Conservation (phyloP, 2,113 vertebrate species). For the Pimephales promelas region DNA sequence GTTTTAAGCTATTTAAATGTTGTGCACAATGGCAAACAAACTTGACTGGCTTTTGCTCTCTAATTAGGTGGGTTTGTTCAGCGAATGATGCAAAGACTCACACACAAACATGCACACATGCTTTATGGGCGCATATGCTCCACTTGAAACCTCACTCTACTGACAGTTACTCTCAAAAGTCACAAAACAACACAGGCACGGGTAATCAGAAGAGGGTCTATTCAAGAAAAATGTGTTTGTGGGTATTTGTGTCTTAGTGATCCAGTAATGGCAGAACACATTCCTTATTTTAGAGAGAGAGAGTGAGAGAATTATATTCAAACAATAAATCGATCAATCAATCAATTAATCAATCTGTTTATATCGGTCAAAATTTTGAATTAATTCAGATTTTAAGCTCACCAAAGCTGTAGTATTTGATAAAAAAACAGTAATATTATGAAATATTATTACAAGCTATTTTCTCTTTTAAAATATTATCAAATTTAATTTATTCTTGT, state of each 20-base stretch:
- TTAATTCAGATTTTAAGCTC: not conserved
- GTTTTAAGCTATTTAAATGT: slow-evolving; percentile 63
- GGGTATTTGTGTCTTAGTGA: slow-evolving; percentile 1
- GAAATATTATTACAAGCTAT: not conserved
- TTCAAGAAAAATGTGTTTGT: not conserved
- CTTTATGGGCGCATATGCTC: not conserved
- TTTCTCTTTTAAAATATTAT: not conserved
- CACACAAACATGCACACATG: not conserved
- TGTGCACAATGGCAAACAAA: slow-evolving; percentile 37
- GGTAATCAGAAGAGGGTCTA: slow-evolving; percentile 16
- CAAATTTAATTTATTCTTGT: not conserved
- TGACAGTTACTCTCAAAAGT: slow-evolving; percentile 55
- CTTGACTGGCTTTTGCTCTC: slow-evolving; percentile 27
- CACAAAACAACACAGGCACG: slow-evolving; percentile 40
- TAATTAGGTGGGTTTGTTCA: slow-evolving; percentile 3
- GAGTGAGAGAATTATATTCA: no score
- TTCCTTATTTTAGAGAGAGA: not conserved
- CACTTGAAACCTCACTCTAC: slow-evolving; percentile 39
- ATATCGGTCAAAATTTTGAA: no score
- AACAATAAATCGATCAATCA: no score
- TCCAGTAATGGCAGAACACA: not conserved
- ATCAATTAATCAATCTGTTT: no score
- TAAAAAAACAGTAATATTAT: not conserved
- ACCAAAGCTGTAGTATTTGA: not conserved
- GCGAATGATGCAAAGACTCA: slow-evolving; percentile 1